Percentiles rank a stretch among this genome's conserved stretches.
Evolutionary conservation across 2,113 vertebrate species (phyloP).

Genomic region (Anoura caudifer): DNA sequence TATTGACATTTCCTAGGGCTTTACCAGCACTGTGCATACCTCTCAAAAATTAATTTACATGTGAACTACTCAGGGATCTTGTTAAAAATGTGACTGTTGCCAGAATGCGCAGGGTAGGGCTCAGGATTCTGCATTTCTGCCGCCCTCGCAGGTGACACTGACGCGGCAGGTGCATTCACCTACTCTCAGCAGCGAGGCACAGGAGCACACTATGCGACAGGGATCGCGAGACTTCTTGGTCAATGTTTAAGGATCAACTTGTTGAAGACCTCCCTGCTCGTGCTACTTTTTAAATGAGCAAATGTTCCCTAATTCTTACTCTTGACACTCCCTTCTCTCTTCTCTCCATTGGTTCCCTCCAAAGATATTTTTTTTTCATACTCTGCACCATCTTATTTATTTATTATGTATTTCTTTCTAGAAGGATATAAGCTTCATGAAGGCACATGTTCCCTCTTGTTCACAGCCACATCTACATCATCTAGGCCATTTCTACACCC

Average conservation of each 20-base stretch:
- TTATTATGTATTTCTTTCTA: background rate
- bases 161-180: accelerated
- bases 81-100: background rate
- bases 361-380: background rate
- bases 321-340: background rate
- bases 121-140: background rate
- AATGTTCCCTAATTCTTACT: background rate
- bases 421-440: background rate
- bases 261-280: background rate
- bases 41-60: background rate
- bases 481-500: background rate
- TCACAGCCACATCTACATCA: background rate
- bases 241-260: background rate
- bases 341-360: background rate
- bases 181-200: background rate
- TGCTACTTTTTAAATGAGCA: background rate
- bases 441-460: background rate
- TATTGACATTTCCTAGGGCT: background rate
- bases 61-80: background rate
- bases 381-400: background rate
- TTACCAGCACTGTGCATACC: background rate
- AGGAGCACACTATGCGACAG: accelerated
- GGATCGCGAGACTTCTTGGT: background rate
- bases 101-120: background rate
- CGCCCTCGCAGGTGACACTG: background rate